A percentile compares a stretch with the other conserved stretches of the same genome.
Evolutionary conservation across 1,140 invertebrate genomes (phyloP).

Genomic region (Melipona quadrifasciata): DNA sequence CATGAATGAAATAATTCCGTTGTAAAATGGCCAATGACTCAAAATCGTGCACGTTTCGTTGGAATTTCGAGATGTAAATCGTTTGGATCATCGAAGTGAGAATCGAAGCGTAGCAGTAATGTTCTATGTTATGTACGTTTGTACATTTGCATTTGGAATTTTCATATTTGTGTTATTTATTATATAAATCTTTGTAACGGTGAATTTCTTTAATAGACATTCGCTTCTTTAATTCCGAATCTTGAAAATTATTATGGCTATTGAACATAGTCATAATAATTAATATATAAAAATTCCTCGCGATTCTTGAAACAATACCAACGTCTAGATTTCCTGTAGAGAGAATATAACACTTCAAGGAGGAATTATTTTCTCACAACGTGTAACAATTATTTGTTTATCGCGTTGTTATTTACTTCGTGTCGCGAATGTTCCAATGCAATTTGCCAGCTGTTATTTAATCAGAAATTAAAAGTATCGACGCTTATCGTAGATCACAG

Average conservation of each 20-base stretch:
- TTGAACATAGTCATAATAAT: neutral
- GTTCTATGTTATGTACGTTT: too few relatives aligned
- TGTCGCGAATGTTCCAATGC: neutral
- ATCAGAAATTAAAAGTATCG: neutral
- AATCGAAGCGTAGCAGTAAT: neutral
- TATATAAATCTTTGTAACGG: neutral
- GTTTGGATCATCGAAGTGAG: neutral
- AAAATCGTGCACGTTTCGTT: neutral
- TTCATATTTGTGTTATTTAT: too few relatives aligned
- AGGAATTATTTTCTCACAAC: neutral
- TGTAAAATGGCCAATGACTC: neutral
- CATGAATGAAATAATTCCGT: slow-evolving; percentile 16
- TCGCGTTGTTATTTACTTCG: neutral
- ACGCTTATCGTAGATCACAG: neutral
- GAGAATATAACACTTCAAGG: neutral
- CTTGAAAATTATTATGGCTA: too few relatives aligned
- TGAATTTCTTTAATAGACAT: neutral
- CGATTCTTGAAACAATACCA: neutral
- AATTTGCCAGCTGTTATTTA: neutral
- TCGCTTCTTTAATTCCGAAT: too few relatives aligned
- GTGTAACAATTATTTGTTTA: neutral
- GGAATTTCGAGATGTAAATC: neutral
- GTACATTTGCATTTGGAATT: too few relatives aligned
- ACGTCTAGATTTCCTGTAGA: neutral
- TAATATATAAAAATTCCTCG: neutral